These are phyloP conservation scores for Corbicula japonica DNA, from an alignment of 2,888 invertebrate genomes.

Conservation along the genomic window DNA sequence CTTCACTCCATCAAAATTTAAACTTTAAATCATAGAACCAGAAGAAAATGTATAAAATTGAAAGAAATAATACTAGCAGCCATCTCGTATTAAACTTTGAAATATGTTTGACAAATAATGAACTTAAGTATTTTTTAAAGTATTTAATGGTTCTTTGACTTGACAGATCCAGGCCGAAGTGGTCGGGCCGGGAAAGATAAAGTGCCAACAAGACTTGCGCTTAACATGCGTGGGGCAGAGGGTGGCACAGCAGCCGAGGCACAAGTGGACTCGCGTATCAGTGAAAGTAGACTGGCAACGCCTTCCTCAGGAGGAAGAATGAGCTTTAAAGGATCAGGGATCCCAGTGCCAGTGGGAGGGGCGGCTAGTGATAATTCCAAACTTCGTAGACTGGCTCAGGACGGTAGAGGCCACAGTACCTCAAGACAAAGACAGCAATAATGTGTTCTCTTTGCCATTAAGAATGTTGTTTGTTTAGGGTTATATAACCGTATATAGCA, in stretches of 20 bases:
- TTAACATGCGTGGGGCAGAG: conserved; percentile 75
- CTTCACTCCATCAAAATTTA: no score
- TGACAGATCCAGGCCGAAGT: conserved; percentile 54
- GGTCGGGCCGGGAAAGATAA: conserved; percentile 77
- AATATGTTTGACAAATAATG: no score
- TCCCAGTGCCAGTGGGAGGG: conserved; percentile 80
- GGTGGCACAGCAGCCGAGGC: conserved; percentile 66
- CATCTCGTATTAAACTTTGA: no score
- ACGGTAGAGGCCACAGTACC: conserved; percentile 59
- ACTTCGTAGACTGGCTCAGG: conserved; percentile 76
- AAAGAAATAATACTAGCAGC: no score
- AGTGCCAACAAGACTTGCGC: conserved; percentile 78
- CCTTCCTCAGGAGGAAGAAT: conserved; percentile 83
- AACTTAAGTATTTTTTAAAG: no score
- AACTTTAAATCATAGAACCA: no score
- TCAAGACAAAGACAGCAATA: conserved; percentile 47
- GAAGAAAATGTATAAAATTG: no score
- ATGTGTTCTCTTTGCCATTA: no score
- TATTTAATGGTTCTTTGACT: no score
- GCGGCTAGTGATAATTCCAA: conserved; percentile 77
- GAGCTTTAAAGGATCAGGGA: conserved; percentile 81
- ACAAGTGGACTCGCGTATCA: conserved; percentile 73
- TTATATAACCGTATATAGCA: no score
- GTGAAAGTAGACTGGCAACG: conserved; percentile 81
- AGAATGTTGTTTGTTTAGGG: no score